phyloP scores from a whole-genome alignment of 2,113 vertebrate species.

The Delphinapterus leucas region DNA sequence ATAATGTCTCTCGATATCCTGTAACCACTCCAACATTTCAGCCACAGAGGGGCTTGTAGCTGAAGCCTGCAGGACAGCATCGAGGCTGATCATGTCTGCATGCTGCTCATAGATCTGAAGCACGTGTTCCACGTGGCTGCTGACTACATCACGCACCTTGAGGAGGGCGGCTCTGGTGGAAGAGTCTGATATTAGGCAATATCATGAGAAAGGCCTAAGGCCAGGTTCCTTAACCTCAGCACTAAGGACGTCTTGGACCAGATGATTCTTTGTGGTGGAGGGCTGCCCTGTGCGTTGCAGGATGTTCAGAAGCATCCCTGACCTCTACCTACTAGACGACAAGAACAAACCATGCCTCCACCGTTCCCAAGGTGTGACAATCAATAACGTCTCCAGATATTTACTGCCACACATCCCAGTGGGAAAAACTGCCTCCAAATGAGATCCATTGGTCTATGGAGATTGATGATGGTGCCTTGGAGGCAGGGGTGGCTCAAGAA shows the following conservation, averaged over 20 bases:
- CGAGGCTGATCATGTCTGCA: constrained; percentile 69
- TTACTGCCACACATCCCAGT: background rate
- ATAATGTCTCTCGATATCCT: constrained; percentile 89
- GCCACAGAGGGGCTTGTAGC: constrained; percentile 85
- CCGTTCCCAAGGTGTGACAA: background rate
- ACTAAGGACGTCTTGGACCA: background rate
- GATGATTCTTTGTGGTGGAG: background rate
- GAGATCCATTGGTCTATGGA: background rate
- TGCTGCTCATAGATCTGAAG: constrained; percentile 84
- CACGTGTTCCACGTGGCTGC: constrained; percentile 78
- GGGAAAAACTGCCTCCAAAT: background rate
- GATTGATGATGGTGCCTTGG: background rate
- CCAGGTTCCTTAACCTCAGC: background rate
- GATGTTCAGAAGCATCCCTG: background rate
- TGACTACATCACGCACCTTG: constrained; percentile 83
- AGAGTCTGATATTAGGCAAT: background rate
- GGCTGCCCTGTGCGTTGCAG: background rate
- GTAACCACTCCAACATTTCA: constrained; percentile 92
- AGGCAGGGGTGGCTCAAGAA: background rate
- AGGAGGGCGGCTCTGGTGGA: constrained; percentile 82
- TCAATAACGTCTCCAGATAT: background rate
- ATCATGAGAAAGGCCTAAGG: background rate
- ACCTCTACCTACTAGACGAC: background rate
- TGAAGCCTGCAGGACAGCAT: constrained; percentile 76
- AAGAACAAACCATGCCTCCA: background rate